A percentile compares a stretch with the other conserved stretches of the same genome.
Conservation (phyloP, 2,888 invertebrate species). For the Chaitophorus viminalis region DNA sequence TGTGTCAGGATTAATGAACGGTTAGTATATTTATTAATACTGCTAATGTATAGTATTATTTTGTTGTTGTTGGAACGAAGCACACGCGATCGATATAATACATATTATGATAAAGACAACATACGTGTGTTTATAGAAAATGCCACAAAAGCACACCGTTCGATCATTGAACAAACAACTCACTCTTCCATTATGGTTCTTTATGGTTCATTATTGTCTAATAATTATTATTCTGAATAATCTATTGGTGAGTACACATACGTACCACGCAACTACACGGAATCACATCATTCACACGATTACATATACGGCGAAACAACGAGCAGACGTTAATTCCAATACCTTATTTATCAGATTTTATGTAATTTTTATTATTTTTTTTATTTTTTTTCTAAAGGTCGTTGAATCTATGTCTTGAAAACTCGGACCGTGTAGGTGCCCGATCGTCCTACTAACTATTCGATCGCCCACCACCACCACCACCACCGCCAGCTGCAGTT, state of each 20-base stretch:
- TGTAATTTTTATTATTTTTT: neutral
- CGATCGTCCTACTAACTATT: neutral
- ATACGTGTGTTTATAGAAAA: neutral
- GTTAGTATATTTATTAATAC: neutral
- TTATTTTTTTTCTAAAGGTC: slow-evolving; percentile 16
- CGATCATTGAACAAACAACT: neutral
- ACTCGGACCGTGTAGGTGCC: neutral
- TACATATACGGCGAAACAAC: neutral
- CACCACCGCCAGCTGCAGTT: neutral
- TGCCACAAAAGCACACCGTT: neutral
- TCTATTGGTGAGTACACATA: neutral
- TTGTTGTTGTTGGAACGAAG: neutral
- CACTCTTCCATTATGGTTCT: neutral
- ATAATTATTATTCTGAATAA: neutral
- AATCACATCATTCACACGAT: neutral
- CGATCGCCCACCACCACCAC: neutral
- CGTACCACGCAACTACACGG: neutral
- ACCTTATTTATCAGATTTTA: slow-evolving; percentile 45
- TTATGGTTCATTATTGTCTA: neutral
- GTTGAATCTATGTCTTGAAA: neutral
- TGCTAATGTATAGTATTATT: neutral
- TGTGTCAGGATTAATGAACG: neutral
- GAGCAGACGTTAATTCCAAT: neutral
- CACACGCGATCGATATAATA: neutral
- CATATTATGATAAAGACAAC: neutral